phyloP scores from a whole-genome alignment of 2,888 invertebrate species.

The Cheilosia pagana region DNA sequence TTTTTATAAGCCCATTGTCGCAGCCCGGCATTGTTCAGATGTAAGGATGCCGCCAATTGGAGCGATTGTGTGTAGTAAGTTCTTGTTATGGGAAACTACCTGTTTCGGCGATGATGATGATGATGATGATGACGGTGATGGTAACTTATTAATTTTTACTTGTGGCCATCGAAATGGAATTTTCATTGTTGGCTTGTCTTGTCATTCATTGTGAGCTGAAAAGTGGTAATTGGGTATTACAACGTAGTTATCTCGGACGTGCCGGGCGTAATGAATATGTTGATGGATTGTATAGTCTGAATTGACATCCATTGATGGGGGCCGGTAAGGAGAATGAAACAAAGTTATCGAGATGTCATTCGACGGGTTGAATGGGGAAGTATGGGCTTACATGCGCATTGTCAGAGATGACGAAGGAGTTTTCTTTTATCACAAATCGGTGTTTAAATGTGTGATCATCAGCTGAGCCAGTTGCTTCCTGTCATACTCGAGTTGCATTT shows the following conservation, averaged over 20 bases:
- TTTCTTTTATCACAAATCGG: no score
- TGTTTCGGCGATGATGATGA: slow-evolving; percentile 14
- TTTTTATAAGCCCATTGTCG: slow-evolving; percentile 62
- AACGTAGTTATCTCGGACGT: slow-evolving; percentile 37
- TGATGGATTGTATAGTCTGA: slow-evolving; percentile 43
- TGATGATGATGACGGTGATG: slow-evolving; percentile 20
- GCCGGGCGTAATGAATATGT: slow-evolving; percentile 34
- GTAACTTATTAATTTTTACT: slow-evolving; percentile 58
- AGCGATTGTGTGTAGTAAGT: slow-evolving; percentile 31
- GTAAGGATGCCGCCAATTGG: slow-evolving; percentile 57
- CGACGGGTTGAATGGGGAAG: no score
- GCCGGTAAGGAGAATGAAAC: no score
- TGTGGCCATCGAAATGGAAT: slow-evolving; percentile 43
- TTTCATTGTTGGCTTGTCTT: slow-evolving; percentile 52
- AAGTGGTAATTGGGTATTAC: slow-evolving; percentile 63
- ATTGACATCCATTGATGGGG: slow-evolving; percentile 27
- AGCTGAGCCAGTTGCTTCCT: no score
- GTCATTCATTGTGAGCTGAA: slow-evolving; percentile 60
- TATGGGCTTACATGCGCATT: no score
- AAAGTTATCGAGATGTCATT: no score
- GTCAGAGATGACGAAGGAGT: no score
- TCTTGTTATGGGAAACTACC: slow-evolving; percentile 66
- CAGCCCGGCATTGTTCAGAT: slow-evolving; percentile 31
- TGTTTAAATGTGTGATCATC: no score
- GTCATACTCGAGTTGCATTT: no score